phyloP scores from a whole-genome alignment of 2,797 vertebrate genomes.

The Percopsis omiscomaycus region DNA sequence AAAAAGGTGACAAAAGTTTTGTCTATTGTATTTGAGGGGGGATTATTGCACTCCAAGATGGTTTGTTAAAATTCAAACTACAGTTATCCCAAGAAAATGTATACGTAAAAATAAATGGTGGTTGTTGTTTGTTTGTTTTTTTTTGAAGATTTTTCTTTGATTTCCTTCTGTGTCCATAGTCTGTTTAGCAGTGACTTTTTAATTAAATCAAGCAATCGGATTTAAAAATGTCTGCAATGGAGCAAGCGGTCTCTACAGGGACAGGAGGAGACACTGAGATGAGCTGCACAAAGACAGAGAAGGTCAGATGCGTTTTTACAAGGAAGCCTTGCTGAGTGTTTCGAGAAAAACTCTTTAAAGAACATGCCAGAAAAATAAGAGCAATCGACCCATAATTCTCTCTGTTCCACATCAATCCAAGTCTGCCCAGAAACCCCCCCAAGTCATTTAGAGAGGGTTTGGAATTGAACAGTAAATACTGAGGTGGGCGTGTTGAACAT shows the following conservation, averaged over 20 bases:
- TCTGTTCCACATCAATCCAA: constrained; percentile 17
- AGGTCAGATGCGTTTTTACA: constrained; percentile 66
- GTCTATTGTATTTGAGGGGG: no score
- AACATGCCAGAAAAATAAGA: constrained; percentile 45
- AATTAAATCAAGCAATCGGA: no score
- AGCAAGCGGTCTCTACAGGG: background rate
- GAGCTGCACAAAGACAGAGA: constrained; percentile 29
- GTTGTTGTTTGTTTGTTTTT: no score
- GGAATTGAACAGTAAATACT: constrained; percentile 42
- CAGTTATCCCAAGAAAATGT: no score
- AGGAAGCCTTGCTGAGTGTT: constrained; percentile 28
- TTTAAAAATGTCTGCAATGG: no score
- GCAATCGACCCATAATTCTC: constrained; percentile 44
- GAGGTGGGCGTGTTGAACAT: constrained; percentile 35
- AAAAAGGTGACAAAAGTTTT: no score
- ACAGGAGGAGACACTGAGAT: background rate
- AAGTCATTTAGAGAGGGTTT: constrained; percentile 20
- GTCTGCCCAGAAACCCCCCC: constrained; percentile 28
- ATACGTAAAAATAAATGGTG: no score
- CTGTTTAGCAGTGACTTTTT: no score
- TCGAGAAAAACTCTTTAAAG: constrained; percentile 49
- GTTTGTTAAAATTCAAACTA: no score
- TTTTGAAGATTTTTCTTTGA: no score
- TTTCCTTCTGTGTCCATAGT: no score
- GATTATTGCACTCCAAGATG: no score